Percentiles rank a stretch among this genome's conserved stretches.
Evolutionary conservation across 1,140 invertebrate genomes (phyloP).

Genomic region (Trachymyrmex cornetzi): DNA sequence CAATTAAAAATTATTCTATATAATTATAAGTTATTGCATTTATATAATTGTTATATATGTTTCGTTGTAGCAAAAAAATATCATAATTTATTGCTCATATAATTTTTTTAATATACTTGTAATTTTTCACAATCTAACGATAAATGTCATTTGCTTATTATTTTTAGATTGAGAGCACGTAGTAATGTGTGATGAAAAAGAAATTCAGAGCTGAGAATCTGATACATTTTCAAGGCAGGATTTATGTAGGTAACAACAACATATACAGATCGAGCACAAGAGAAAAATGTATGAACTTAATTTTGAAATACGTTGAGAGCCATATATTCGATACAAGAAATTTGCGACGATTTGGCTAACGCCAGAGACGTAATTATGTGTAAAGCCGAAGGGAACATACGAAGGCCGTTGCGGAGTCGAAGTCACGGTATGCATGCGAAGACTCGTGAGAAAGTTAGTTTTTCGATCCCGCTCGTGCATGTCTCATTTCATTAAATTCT

Average conservation of each 20-base stretch:
- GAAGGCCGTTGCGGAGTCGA: constrained; percentile 58
- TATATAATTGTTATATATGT: not conserved
- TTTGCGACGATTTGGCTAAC: constrained; percentile 33
- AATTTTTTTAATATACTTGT: not conserved
- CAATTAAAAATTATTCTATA: not conserved
- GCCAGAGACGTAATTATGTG: constrained; percentile 63
- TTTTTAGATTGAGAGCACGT: not conserved
- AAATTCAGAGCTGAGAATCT: not conserved
- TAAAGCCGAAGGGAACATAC: constrained; percentile 74
- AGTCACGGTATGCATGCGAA: constrained; percentile 77
- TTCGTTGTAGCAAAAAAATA: not conserved
- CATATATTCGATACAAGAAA: constrained; percentile 16
- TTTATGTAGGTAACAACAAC: not conserved
- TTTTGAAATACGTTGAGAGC: constrained; percentile 11
- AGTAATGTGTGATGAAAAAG: not conserved
- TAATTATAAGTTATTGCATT: not conserved
- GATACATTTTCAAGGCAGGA: not conserved
- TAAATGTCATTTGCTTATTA: not conserved
- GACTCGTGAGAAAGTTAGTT: constrained; percentile 83
- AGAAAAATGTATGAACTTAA: not conserved
- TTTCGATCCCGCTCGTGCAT: constrained; percentile 78
- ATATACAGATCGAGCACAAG: not conserved
- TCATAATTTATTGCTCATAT: not conserved
- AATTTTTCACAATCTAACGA: not conserved
- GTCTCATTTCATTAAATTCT: constrained; percentile 80